Conservation (phyloP, 2,113 vertebrate species). For the Spea bombifrons region DNA sequence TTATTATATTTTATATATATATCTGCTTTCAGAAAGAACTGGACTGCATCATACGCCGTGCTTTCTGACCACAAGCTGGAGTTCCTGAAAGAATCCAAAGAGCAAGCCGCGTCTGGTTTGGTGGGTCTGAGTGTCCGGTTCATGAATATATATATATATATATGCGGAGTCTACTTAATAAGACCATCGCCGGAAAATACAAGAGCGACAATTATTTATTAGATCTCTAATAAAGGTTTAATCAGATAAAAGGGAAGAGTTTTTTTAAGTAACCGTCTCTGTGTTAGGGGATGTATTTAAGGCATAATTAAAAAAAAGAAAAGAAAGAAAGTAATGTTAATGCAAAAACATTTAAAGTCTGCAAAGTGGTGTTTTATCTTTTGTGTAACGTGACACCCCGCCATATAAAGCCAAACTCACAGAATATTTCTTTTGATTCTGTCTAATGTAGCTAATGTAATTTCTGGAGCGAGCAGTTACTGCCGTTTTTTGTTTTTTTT, state of each 20-base stretch:
- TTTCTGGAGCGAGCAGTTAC: constrained; percentile 64
- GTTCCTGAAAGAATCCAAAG: constrained; percentile 89
- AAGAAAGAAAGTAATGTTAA: constrained; percentile 66
- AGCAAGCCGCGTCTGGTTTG: constrained; percentile 67
- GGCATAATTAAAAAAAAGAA: constrained; percentile 61
- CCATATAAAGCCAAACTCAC: constrained; percentile 61
- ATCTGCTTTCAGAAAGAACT: constrained; percentile 78
- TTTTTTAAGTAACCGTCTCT: constrained; percentile 55
- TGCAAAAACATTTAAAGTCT: constrained; percentile 65
- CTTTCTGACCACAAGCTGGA: constrained; percentile 76
- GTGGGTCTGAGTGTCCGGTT: constrained; percentile 59
- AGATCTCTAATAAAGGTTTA: constrained; percentile 73
- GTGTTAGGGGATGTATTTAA: constrained; percentile 70
- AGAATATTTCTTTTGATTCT: constrained; percentile 60
- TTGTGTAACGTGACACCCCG: constrained; percentile 56
- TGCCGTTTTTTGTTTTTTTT: constrained; percentile 53
- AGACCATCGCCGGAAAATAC: constrained; percentile 54
- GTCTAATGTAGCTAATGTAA: constrained; percentile 66
- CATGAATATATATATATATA: constrained; percentile 1
- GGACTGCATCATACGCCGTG: constrained; percentile 79
- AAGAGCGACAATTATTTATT: constrained; percentile 63
- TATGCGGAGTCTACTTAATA: constrained; percentile 20
- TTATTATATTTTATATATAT: background rate
- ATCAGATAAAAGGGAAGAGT: constrained; percentile 63
- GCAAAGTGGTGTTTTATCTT: constrained; percentile 73